phyloP scores from a whole-genome alignment of 2,113 vertebrate genomes.

The Urocolius indicus region DNA sequence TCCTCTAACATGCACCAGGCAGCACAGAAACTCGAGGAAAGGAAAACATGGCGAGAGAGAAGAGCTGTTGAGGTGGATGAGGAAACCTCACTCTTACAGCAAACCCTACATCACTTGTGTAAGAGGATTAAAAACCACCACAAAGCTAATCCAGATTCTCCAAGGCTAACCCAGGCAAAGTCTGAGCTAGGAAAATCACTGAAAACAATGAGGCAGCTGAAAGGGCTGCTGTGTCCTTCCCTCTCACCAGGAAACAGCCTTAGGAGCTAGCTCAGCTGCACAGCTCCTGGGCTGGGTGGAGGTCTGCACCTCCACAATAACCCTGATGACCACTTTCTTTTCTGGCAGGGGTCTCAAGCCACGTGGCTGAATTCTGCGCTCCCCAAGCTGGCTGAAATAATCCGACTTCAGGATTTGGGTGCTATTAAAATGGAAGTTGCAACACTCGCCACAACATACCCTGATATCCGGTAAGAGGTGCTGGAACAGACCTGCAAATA shows the following conservation, averaged over 20 bases:
- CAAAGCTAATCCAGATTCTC: not conserved
- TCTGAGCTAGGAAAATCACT: not conserved
- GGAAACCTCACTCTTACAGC: not conserved
- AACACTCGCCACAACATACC: constrained; percentile 72
- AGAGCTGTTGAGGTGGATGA: not conserved
- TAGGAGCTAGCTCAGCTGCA: not conserved
- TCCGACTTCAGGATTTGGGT: constrained; percentile 85
- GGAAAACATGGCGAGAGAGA: not conserved
- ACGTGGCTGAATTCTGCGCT: constrained; percentile 79
- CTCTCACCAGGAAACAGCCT: not conserved
- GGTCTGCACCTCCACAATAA: not conserved
- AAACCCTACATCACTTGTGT: not conserved
- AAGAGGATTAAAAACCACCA: not conserved
- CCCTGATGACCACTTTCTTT: not conserved
- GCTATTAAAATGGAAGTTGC: constrained; percentile 87
- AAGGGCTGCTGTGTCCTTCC: not conserved
- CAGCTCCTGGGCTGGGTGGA: not conserved
- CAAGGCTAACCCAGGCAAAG: not conserved
- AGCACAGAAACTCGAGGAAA: not conserved
- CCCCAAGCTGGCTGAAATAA: constrained; percentile 82
- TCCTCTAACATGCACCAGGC: accelerated
- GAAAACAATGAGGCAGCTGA: not conserved
- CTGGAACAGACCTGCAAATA: not conserved
- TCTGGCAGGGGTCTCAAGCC: constrained; percentile 81
- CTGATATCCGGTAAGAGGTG: constrained; percentile 85